phyloP scores from a whole-genome alignment of 2,888 invertebrate species.

The Melinopterus prodromus region DNA sequence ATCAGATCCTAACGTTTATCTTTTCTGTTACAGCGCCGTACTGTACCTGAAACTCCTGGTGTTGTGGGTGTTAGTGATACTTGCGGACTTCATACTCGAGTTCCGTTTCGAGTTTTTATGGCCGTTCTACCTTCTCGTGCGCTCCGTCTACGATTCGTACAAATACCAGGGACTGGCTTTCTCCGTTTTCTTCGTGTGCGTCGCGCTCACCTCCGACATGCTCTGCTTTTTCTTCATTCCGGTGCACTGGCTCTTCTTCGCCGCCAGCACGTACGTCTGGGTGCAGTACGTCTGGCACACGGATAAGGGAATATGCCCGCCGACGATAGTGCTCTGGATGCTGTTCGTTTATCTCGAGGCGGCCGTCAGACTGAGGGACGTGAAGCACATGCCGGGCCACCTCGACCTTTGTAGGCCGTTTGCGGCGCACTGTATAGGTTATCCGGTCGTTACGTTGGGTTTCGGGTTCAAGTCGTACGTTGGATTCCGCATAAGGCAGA shows the following conservation, averaged over 20 bases:
- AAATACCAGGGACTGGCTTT: conserved; percentile 98
- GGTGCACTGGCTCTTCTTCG: conserved; percentile 96
- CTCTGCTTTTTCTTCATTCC: conserved; percentile 99
- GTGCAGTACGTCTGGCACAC: conserved; percentile 98
- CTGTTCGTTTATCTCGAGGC: conserved; percentile 95
- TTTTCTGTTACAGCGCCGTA: conserved; percentile 79
- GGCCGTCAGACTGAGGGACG: conserved; percentile 83
- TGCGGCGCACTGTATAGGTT: conserved; percentile 90
- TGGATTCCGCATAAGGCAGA: conserved; percentile 87
- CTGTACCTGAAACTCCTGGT: conserved; percentile 94
- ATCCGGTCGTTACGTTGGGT: conserved; percentile 94
- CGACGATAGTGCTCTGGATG: conserved; percentile 93
- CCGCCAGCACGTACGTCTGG: conserved; percentile 99
- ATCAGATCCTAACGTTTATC: neutral
- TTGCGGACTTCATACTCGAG: conserved; percentile 96
- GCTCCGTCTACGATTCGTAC: conserved; percentile 96
- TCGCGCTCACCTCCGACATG: conserved; percentile 97
- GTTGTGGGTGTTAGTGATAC: conserved; percentile 93
- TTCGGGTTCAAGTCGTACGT: conserved; percentile 95
- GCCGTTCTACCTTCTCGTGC: conserved; percentile 96
- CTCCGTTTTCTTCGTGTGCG: conserved; percentile 97
- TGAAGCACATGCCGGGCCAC: conserved; percentile 84
- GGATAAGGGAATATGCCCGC: conserved; percentile 92
- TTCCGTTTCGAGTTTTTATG: conserved; percentile 99
- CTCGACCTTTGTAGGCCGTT: conserved; percentile 94